Base-by-base conservation (phyloP, 2,888 invertebrate genomes). In the Thymelicus acteon region DNA sequence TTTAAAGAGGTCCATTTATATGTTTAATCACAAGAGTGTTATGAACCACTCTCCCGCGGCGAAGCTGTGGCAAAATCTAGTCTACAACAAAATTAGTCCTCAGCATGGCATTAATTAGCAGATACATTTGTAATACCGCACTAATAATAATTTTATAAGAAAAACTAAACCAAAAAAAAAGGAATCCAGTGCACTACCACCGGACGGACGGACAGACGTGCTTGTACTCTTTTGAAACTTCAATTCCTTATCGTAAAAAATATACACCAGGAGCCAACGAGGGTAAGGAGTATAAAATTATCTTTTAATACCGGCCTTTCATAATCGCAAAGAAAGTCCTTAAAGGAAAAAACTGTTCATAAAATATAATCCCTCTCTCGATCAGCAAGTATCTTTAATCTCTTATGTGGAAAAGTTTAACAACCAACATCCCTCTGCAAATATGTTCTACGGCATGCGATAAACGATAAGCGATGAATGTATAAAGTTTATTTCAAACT, bases 381-480 rank as follows among this genome's bases (percentile, higher is more conserved):
- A 66, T 66, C 66, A 48, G 44, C 19, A 15, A 24, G 37, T 66
- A 58, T 66, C 66, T 24, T 44, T 66, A 58, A 66, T 66, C 66
- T 66, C 66, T 58, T 44, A 66, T 48, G 58, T 58, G 66, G 39
- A 66, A 58, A 66, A 66, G 58, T 66, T 66, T 66, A 65, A 65
- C 65, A 54, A 57, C 57, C 37, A 57, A 10, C 66, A 8, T 54
- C 39, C 64, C n/a, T 62, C 0, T n/a, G 13, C 19, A 54, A 15
- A 40, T 19, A 10, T 64, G 64, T 24, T 15, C 1, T 7, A 64
- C 7, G 13, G 0, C 13, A 15, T 7, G 39, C 39, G 52, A 39
- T 10, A 6, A 13, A n/a, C 63, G 64, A 49, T 62, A 13, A 47
- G 31, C n/a, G 24, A n/a, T 44, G 12, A 12, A 44, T 44, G 0